phyloP scores from a whole-genome alignment of 2,113 vertebrate genomes.

The Percopsis transmontana region DNA sequence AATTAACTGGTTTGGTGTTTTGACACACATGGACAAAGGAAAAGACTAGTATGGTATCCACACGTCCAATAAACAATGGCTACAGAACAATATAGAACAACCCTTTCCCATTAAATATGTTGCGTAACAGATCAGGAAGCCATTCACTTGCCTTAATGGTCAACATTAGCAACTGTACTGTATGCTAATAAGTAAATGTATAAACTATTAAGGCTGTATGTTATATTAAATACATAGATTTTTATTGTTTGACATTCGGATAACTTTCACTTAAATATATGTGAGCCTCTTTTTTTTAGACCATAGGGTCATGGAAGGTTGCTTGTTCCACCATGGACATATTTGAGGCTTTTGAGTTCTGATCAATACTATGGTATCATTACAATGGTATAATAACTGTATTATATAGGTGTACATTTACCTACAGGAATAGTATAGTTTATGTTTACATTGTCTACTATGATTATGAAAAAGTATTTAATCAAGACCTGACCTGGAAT shows the following conservation, averaged over 20 bases:
- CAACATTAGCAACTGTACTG: conserved; percentile 39
- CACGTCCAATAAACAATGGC: conserved; percentile 75
- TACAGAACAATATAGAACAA: conserved; percentile 77
- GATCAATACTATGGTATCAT: background rate
- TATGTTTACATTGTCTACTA: background rate
- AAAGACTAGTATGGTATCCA: conserved; percentile 78
- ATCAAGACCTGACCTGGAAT: too few relatives aligned
- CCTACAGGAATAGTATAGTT: background rate
- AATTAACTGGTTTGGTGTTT: conserved; percentile 76
- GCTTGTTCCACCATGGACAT: conserved; percentile 11
- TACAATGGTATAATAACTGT: background rate
- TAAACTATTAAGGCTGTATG: background rate
- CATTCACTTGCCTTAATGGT: conserved; percentile 42
- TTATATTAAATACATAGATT: background rate
- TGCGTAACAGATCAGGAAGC: conserved; percentile 62
- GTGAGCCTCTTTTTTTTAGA: too few relatives aligned
- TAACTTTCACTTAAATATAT: too few relatives aligned
- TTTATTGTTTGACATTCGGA: too few relatives aligned
- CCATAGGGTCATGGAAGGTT: too few relatives aligned
- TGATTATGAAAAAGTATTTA: background rate
- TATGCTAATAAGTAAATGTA: conserved; percentile 36
- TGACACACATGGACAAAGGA: conserved; percentile 74
- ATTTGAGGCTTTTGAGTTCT: background rate
- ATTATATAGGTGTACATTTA: background rate
- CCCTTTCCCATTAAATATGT: conserved; percentile 73